These are phyloP conservation scores for Channa argus DNA, from an alignment of 2,113 vertebrate genomes.

Conservation along the genomic window DNA sequence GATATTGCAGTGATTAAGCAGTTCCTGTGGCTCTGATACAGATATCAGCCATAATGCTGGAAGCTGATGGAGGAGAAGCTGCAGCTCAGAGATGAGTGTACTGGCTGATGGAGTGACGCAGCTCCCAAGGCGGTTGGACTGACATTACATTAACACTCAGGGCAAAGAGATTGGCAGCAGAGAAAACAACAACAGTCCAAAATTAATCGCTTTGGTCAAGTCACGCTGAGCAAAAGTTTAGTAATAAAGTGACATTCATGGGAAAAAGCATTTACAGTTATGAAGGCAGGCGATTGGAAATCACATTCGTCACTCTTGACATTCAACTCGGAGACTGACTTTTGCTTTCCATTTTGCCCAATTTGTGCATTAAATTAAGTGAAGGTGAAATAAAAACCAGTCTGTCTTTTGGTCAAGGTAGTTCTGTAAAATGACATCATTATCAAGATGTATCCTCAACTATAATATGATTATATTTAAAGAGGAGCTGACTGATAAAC, in stretches of 20 bases:
- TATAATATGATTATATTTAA: conserved; percentile 8
- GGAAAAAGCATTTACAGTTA: conserved; percentile 49
- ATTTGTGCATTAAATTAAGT: conserved; percentile 43
- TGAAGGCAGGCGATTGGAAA: conserved; percentile 63
- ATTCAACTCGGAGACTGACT: conserved; percentile 57
- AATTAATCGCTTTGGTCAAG: conserved; percentile 60
- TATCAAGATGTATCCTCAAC: conserved; percentile 11
- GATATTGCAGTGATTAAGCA: conserved; percentile 68
- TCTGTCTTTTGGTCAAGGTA: conserved; percentile 32
- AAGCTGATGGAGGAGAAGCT: conserved; percentile 58
- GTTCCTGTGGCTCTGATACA: conserved; percentile 47
- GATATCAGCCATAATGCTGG: conserved; percentile 61
- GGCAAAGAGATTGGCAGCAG: conserved; percentile 35
- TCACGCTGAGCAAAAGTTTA: conserved; percentile 38
- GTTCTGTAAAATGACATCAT: conserved; percentile 33
- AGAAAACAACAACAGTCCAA: conserved; percentile 57
- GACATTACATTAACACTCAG: conserved; percentile 65
- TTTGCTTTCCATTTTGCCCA: conserved; percentile 40
- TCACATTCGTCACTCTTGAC: conserved; percentile 75
- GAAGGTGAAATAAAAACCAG: conserved; percentile 45
- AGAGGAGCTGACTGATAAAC: conserved; percentile 30
- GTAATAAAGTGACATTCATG: conserved; percentile 61
- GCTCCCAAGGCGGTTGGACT: conserved; percentile 56
- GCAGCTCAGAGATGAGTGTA: conserved; percentile 39
- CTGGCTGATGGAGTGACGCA: conserved; percentile 54